These are phyloP conservation scores for Ctenopoma kingsleyae DNA, from an alignment of 2,797 vertebrate species.

Conservation along the genomic window DNA sequence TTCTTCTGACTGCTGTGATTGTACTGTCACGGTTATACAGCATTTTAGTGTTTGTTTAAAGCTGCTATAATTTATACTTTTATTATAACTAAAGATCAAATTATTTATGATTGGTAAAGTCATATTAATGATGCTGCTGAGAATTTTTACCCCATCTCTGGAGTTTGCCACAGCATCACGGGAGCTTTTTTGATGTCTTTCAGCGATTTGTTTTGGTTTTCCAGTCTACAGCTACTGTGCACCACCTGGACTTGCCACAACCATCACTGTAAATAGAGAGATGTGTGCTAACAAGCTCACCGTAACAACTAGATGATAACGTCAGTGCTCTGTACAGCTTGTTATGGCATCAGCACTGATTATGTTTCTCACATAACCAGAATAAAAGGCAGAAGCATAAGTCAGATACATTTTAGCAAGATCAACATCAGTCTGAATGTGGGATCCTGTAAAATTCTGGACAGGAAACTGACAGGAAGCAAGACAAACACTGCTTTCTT, in stretches of 20 bases:
- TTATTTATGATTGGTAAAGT: not conserved
- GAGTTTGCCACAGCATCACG: no score
- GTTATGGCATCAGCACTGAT: no score
- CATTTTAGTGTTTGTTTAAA: not conserved
- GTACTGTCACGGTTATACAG: no score
- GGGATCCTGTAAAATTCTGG: constrained; percentile 17
- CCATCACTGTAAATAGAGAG: not conserved
- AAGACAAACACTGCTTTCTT: constrained; percentile 41
- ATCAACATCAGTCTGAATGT: constrained; percentile 4
- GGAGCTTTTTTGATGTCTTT: no score
- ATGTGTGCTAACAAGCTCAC: not conserved
- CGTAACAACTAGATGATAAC: not conserved
- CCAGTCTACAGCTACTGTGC: no score
- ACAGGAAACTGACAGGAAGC: constrained; percentile 33
- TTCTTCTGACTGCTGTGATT: not conserved
- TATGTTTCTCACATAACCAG: not conserved
- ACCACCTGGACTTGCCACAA: not conserved
- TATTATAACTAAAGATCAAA: not conserved
- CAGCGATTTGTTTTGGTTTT: no score
- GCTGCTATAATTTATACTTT: not conserved
- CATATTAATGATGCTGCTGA: no score
- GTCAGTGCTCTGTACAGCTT: not conserved
- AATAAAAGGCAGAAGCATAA: not conserved
- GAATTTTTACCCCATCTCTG: no score
- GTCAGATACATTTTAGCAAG: constrained; percentile 6